Percentiles rank a stretch among this genome's conserved stretches.
Conservation (phyloP, 2,797 vertebrate genomes). For the Rhinichthys osculus region DNA sequence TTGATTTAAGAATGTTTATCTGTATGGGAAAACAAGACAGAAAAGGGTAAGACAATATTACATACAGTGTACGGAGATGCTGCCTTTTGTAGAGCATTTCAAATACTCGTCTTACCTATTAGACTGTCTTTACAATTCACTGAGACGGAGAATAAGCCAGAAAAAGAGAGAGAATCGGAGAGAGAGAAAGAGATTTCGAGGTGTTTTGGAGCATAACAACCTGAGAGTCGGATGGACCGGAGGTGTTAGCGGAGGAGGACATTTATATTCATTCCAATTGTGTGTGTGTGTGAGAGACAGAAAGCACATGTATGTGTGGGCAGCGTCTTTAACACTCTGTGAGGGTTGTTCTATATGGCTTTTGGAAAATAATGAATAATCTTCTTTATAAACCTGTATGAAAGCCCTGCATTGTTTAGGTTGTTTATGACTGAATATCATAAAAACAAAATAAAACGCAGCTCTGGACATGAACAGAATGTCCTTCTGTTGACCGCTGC, state of each 20-base stretch:
- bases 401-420: not conserved
- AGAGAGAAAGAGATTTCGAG: constrained; percentile 13
- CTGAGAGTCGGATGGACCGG: constrained; percentile 18
- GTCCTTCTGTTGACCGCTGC: constrained; percentile 2
- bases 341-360: not conserved
- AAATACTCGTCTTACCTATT: not conserved
- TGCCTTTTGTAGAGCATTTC: not conserved
- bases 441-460: not conserved
- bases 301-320: not conserved
- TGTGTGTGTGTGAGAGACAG: not conserved
- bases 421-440: not conserved
- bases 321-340: constrained; percentile 9
- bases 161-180: not conserved
- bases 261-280: constrained; percentile 42
- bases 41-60: not conserved
- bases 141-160: not conserved
- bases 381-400: not conserved
- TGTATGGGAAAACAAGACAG: not conserved
- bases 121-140: constrained; percentile 19
- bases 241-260: constrained; percentile 22
- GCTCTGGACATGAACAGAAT: not conserved
- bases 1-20: not conserved
- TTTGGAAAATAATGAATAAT: constrained; percentile 3
- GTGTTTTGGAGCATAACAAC: constrained; percentile 22
- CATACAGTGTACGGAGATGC: not conserved